Percentiles rank a stretch among this genome's conserved stretches.
These are phyloP conservation scores for Limnephilus auricula DNA, from an alignment of 2,888 invertebrate genomes.

Conservation along the genomic window DNA sequence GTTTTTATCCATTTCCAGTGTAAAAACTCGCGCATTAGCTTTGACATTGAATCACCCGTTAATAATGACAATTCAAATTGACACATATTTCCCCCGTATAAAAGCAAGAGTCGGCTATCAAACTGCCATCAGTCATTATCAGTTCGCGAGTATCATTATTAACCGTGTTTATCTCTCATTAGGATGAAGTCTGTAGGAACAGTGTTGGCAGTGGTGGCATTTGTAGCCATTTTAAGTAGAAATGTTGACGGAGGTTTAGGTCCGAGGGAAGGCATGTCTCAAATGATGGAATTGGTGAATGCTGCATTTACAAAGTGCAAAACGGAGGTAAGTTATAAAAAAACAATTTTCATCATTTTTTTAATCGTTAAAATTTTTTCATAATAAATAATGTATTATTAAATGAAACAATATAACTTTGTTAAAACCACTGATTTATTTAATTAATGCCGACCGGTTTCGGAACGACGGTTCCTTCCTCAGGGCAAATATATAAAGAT, in stretches of 20 bases:
- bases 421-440: too few species aligned
- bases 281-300: background rate
- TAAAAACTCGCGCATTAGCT: background rate
- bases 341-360: too few species aligned
- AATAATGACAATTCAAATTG: background rate
- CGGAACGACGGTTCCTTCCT: too few species aligned
- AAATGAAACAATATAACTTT: too few species aligned
- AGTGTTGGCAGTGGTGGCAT: background rate
- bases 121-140: background rate
- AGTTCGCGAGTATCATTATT: background rate
- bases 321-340: background rate
- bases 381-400: too few species aligned
- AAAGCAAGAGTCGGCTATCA: background rate
- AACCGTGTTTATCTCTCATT: background rate
- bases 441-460: too few species aligned
- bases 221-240: background rate
- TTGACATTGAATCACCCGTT: background rate
- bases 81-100: background rate
- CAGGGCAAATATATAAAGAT: too few species aligned
- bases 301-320: constrained; percentile 2
- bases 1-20: background rate
- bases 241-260: background rate
- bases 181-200: background rate
- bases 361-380: too few species aligned
- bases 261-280: background rate